Evolutionary conservation across 2,797 vertebrate species (phyloP).

Genomic region (Etheostoma perlongum): DNA sequence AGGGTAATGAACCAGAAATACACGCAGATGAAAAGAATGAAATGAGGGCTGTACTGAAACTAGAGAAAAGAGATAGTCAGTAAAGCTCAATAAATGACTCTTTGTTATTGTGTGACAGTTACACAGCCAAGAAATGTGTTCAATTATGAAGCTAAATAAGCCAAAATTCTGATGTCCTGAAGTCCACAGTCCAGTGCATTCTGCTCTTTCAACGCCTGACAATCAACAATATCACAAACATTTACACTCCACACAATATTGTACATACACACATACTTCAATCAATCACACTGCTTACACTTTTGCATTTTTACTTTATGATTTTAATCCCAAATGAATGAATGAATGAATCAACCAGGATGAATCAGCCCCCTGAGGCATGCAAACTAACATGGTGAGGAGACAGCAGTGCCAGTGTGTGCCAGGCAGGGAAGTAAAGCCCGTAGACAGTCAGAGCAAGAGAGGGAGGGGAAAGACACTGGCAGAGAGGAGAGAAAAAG

Average conservation of each 20-base stretch:
- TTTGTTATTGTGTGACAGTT: slow-evolving; percentile 52
- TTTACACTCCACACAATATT: slow-evolving; percentile 8
- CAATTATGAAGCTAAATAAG: slow-evolving; percentile 49
- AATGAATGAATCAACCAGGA: slow-evolving; percentile 4
- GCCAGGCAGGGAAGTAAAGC: slow-evolving; percentile 45
- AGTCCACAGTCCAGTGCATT: slow-evolving; percentile 34
- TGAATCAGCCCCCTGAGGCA: slow-evolving; percentile 49
- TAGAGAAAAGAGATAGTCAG: slow-evolving; percentile 18
- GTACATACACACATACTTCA: background rate
- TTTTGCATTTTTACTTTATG: slow-evolving; percentile 19
- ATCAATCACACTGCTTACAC: slow-evolving; percentile 1
- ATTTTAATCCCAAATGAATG: slow-evolving; percentile 38
- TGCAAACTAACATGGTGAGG: slow-evolving; percentile 31
- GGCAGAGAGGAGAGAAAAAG: slow-evolving; percentile 21
- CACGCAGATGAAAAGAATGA: slow-evolving; percentile 2
- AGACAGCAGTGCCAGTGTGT: slow-evolving; percentile 59
- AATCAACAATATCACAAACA: background rate
- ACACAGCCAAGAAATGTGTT: slow-evolving; percentile 31
- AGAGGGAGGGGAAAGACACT: slow-evolving; percentile 2
- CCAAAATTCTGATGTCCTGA: slow-evolving; percentile 39
- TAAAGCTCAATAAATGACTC: slow-evolving; percentile 45
- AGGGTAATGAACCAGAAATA: slow-evolving; percentile 5
- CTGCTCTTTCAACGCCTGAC: slow-evolving; percentile 21
- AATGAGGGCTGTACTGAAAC: background rate
- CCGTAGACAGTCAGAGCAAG: slow-evolving; percentile 18